Base-by-base conservation (phyloP, 2,113 vertebrate genomes). In the Erythrocercus mccallii region DNA sequence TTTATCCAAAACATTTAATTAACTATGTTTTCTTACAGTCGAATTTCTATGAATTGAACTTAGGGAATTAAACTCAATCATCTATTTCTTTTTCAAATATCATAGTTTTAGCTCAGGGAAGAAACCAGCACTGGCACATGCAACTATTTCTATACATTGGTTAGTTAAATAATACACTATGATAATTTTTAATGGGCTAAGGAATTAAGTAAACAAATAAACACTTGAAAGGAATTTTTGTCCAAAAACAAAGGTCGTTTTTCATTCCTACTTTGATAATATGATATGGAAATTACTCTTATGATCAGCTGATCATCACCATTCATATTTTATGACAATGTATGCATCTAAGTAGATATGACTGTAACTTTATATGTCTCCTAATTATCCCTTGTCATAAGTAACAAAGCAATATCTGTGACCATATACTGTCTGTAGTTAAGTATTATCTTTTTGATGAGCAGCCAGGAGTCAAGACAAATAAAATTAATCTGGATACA, bases 91-190 rank as follows among this genome's bases (percentile, higher is more conserved):
- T 61, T 81, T 53, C 20, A 78, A 70, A 44, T 51, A 61, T 2
- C 8, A 16, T 21, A 21, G 3, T 40, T 79, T 58, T 9, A 77
- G 3, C 6, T 50, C 13, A 77, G 9, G 30, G 7, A 72, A 51
- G 22, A 62, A 71, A 54, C 1, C 76, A 23, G 2, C 2, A 1
- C 25, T 64, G 19, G 1, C 8, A 38, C 4, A 18, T 22, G 30
- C 3, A 45, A 19, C 0, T 61, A 8, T 74, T 81, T 70, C 25
- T 56, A 25, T 38, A 10, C 42, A 47, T 23, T 25, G 12, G 4
- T 12, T 84, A 61, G 4, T 12, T 84, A 61, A 73, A 70, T 45
- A 70, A 42, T 35, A 3, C 6, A 12, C 4, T 56, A 33, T 4
- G 65, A 5, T 30, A 60, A 44, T 77, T 77, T 88, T 69, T 80